Conservation (phyloP, 1,140 invertebrate genomes). For the Whitmania pigra region DNA sequence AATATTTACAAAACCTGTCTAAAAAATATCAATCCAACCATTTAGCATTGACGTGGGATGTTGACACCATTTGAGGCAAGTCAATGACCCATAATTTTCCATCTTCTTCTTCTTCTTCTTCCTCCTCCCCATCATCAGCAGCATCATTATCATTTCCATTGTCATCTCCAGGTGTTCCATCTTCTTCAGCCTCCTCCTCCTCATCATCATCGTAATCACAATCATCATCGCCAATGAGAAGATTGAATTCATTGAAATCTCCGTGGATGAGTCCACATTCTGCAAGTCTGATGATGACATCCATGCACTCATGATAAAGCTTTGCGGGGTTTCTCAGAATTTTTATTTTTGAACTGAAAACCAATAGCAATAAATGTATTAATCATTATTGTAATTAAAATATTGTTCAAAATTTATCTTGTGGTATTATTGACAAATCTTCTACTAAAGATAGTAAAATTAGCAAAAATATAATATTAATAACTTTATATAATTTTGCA, state of each 20-base stretch:
- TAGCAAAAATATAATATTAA: no score
- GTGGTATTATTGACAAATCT: no score
- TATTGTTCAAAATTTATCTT: no score
- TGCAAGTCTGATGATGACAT: conserved; percentile 75
- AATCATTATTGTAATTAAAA: no score
- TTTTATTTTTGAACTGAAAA: not conserved
- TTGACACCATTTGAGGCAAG: conserved; percentile 98
- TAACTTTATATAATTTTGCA: no score
- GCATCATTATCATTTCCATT: not conserved
- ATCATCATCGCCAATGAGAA: conserved; percentile 10
- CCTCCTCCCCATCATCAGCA: not conserved
- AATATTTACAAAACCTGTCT: not conserved
- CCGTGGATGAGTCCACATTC: conserved; percentile 93
- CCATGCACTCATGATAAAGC: conserved; percentile 89
- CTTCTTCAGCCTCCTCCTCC: not conserved
- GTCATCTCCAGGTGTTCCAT: not conserved
- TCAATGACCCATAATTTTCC: conserved; percentile 81
- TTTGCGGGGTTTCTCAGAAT: conserved; percentile 53
- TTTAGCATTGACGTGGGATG: conserved; percentile 77
- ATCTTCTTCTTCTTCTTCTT: conserved; percentile 47
- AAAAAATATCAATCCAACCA: conserved; percentile 47
- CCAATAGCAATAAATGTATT: no score
- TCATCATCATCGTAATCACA: conserved; percentile 15
- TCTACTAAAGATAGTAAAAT: no score
- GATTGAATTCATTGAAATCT: conserved; percentile 95